Conservation (phyloP, 2,113 vertebrate genomes). For the Pomatorhinus ruficollis region DNA sequence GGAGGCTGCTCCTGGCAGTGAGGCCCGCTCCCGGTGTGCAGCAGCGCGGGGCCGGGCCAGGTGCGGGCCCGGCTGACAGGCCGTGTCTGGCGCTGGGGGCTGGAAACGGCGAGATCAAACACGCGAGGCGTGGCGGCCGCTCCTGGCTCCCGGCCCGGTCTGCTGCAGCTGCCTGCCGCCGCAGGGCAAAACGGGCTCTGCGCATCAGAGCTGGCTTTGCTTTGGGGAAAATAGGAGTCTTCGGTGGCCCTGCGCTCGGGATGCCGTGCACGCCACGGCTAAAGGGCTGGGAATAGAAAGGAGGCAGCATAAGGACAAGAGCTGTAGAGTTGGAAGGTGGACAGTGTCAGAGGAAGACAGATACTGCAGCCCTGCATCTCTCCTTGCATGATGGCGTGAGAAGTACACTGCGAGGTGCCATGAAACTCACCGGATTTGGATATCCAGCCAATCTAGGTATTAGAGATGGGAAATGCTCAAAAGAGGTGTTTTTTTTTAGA, state of each 20-base stretch:
- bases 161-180: constrained; percentile 7
- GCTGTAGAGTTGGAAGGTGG: neutral
- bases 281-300: neutral
- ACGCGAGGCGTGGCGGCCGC: neutral
- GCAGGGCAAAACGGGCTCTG: neutral
- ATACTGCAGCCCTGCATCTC: neutral
- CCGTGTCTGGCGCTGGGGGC: neutral
- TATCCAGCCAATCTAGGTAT: neutral
- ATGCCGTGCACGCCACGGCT: accelerated
- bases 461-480: neutral
- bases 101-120: neutral
- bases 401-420: neutral
- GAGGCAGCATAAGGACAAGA: accelerated
- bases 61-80: neutral
- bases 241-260: neutral
- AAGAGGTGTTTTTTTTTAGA: neutral
- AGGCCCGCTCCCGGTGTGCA: neutral
- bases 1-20: neutral
- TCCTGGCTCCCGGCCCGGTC: neutral
- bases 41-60: neutral
- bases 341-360: accelerated
- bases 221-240: neutral
- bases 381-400: accelerated
- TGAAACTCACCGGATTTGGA: neutral
- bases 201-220: neutral